Conservation (phyloP, 2,797 vertebrate species). For the Squalus acanthias region DNA sequence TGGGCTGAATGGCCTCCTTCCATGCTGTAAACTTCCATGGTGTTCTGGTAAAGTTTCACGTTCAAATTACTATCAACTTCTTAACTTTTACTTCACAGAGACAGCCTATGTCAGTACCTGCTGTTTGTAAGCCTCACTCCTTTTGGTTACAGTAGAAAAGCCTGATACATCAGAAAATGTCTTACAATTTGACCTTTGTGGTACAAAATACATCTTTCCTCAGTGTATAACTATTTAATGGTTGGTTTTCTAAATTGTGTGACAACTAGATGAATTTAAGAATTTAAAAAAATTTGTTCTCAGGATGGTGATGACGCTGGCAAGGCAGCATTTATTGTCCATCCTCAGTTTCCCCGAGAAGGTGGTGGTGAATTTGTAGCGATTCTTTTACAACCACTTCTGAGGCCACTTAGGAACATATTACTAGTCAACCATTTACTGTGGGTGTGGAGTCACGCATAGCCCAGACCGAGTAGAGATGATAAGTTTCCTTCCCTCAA, state of each 20-base stretch:
- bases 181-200: background rate
- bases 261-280: background rate
- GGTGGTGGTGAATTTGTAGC: background rate
- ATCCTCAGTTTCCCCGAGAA: background rate
- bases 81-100: background rate
- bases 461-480: background rate
- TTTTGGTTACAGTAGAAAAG: background rate
- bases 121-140: background rate
- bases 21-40: background rate
- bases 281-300: background rate
- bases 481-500: background rate
- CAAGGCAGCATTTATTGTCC: background rate
- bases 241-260: background rate
- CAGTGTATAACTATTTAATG: background rate
- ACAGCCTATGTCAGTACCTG: background rate
- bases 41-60: background rate
- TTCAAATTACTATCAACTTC: background rate
- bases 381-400: background rate
- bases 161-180: background rate
- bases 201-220: background rate
- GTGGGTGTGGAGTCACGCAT: background rate
- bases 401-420: background rate
- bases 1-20: background rate
- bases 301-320: background rate
- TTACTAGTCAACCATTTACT: background rate